Conservation (phyloP, 2,797 vertebrate species). For the Microctenopoma lineatum region DNA sequence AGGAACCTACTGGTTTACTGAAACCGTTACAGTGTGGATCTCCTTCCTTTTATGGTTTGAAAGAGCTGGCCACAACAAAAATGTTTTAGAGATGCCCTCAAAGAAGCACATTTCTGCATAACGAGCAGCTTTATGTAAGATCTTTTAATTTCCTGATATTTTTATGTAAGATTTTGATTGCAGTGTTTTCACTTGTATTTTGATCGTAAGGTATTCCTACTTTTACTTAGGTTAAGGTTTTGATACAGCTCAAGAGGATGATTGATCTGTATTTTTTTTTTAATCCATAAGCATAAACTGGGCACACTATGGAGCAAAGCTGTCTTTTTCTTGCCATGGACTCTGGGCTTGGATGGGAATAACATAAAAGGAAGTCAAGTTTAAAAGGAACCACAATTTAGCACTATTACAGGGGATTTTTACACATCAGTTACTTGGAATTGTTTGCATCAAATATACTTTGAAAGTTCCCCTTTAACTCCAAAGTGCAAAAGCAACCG, state of each 20-base stretch:
- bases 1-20: too few relatives aligned
- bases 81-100: too few relatives aligned
- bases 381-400: constrained; percentile 30
- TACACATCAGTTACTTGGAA: constrained; percentile 2
- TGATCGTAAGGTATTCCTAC: too few relatives aligned
- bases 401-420: neutral
- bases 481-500: neutral
- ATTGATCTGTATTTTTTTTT: neutral
- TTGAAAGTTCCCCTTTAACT: neutral
- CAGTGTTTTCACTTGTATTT: neutral
- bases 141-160: too few relatives aligned
- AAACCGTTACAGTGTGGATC: too few relatives aligned
- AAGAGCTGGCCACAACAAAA: too few relatives aligned
- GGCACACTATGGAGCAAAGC: neutral
- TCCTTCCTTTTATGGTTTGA: too few relatives aligned
- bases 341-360: neutral
- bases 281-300: neutral
- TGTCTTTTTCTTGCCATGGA: neutral
- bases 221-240: too few relatives aligned
- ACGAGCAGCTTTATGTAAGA: too few relatives aligned
- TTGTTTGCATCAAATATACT: neutral
- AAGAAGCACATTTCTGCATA: too few relatives aligned
- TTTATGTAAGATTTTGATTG: neutral
- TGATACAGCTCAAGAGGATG: too few relatives aligned
- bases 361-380: constrained; percentile 3